Percentiles rank a stretch among this genome's conserved stretches.
These are phyloP conservation scores for Ptychobarbus kaznakovi DNA, from an alignment of 2,797 vertebrate genomes.

Conservation along the genomic window DNA sequence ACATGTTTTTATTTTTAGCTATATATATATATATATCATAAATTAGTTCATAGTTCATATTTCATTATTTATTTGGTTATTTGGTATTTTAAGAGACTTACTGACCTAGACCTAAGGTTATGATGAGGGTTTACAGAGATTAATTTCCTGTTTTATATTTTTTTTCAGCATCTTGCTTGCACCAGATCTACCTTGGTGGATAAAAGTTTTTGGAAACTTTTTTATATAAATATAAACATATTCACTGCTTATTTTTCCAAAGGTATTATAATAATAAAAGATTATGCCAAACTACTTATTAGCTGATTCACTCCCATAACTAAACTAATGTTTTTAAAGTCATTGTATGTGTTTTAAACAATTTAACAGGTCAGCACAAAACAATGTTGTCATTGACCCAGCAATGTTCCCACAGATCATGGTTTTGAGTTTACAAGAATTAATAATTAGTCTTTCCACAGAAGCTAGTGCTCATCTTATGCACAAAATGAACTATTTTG, in stretches of 20 bases:
- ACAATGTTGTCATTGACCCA: neutral
- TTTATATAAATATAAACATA: neutral
- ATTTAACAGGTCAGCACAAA: neutral
- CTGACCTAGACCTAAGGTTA: neutral
- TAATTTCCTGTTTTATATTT: neutral
- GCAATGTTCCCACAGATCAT: conserved; percentile 3
- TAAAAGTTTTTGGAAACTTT: neutral
- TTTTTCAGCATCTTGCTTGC: neutral
- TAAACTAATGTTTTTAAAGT: neutral
- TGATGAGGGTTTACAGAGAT: neutral
- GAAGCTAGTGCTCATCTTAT: neutral
- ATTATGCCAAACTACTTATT: too few relatives aligned
- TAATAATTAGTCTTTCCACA: conserved; percentile 2
- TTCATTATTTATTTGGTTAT: neutral
- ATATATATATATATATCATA: too few relatives aligned
- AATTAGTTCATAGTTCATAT: too few relatives aligned
- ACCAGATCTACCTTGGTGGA: neutral
- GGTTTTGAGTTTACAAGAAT: neutral
- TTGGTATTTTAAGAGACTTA: neutral
- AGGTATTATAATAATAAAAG: neutral
- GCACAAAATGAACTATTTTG: neutral
- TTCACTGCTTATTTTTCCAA: neutral
- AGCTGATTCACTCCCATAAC: neutral
- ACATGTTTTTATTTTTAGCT: too few relatives aligned
- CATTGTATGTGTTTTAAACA: neutral